Conservation (phyloP, 1,140 invertebrate species). For the Stratiolaelaps scimitus region DNA sequence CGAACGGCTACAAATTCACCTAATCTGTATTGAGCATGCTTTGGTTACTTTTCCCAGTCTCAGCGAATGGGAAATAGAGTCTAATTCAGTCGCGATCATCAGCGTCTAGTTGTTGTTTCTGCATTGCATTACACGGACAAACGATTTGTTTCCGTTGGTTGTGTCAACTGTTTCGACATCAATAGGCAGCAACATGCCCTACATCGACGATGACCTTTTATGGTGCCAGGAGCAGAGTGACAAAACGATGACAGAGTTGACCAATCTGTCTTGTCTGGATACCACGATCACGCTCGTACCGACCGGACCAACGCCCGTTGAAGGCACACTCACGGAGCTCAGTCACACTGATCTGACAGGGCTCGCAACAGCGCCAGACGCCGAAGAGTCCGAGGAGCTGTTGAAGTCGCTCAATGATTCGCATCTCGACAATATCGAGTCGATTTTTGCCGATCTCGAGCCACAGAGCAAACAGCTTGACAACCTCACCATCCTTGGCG, state of each 20-base stretch:
- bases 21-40: too few relatives aligned
- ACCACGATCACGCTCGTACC: conserved; percentile 25
- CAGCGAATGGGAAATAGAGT: too few relatives aligned
- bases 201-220: conserved; percentile 24
- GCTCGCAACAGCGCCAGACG: conserved; percentile 13
- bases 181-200: neutral
- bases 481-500: conserved; percentile 24
- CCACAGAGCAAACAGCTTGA: conserved; percentile 15
- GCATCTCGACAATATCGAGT: conserved; percentile 25
- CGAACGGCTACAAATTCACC: too few relatives aligned
- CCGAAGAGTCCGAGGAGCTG: conserved; percentile 20
- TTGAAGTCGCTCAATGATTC: conserved; percentile 20
- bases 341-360: conserved; percentile 23
- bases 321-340: conserved; percentile 23
- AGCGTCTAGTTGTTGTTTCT: too few relatives aligned
- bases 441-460: conserved; percentile 22
- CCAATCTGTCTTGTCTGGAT: conserved; percentile 20
- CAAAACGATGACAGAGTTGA: conserved; percentile 27
- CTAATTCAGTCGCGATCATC: too few relatives aligned
- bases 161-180: too few relatives aligned
- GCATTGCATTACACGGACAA: too few relatives aligned
- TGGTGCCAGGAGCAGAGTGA: conserved; percentile 23
- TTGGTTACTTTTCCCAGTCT: too few relatives aligned
- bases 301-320: conserved; percentile 12
- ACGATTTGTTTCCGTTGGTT: too few relatives aligned